Conservation (phyloP, 1,140 invertebrate genomes). For the Trachymyrmex cornetzi region DNA sequence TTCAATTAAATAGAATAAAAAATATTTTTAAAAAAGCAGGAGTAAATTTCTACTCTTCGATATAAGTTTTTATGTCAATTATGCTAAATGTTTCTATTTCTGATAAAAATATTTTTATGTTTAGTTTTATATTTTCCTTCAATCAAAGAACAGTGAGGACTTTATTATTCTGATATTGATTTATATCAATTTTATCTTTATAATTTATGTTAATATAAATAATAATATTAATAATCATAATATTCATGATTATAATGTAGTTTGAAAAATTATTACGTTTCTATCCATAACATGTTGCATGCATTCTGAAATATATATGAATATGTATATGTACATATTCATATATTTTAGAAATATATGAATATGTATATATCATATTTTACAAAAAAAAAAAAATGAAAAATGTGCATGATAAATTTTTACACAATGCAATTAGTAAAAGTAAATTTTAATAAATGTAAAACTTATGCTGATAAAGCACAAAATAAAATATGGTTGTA, state of each 20-base stretch:
- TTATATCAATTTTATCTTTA: not conserved
- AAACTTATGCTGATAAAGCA: not conserved
- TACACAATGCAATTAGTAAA: not conserved
- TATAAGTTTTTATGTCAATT: constrained; percentile 1
- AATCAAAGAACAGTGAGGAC: not conserved
- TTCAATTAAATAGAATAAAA: not conserved
- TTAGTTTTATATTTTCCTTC: not conserved
- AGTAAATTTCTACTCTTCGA: not conserved
- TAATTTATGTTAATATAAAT: not conserved
- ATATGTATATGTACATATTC: too few species aligned
- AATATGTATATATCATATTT: not conserved
- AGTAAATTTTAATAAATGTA: not conserved
- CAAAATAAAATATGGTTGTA: not conserved
- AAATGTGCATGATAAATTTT: not conserved
- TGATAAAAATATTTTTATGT: not conserved
- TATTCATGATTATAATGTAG: constrained; percentile 16
- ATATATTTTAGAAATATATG: not conserved
- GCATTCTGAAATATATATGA: not conserved
- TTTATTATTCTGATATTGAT: constrained; percentile 13
- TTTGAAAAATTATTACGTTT: constrained; percentile 2
- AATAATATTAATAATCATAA: not conserved
- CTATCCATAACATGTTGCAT: not conserved
- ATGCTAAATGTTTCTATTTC: not conserved
- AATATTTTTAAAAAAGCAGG: not conserved
- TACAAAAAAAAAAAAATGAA: not conserved